Evolutionary conservation across 2,797 vertebrate genomes (phyloP).

Genomic region (Scyliorhinus canicula): DNA sequence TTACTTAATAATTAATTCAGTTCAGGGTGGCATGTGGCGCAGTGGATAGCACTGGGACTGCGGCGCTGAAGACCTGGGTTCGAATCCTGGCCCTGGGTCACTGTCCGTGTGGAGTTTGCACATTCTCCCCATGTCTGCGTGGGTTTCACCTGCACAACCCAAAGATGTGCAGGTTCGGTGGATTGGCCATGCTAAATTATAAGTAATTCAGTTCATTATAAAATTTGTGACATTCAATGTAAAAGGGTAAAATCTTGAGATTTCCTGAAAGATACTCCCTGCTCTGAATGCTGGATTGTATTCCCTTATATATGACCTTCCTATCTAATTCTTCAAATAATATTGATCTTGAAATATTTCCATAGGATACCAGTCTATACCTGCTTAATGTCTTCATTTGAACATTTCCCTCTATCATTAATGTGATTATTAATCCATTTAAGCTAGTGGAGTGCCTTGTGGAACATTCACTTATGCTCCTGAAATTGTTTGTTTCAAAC

Average conservation of each 20-base stretch:
- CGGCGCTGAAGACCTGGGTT: too few species aligned
- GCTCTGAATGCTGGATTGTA: neutral
- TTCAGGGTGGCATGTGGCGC: too few species aligned
- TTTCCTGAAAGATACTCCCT: neutral
- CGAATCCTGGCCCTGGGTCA: too few species aligned
- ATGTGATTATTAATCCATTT: neutral
- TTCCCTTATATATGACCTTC: neutral
- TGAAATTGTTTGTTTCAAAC: neutral
- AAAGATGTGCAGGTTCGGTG: too few species aligned
- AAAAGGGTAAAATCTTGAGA: neutral
- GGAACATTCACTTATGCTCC: neutral
- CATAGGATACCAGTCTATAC: neutral
- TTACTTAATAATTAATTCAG: too few species aligned
- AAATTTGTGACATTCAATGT: neutral
- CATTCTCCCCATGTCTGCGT: too few species aligned
- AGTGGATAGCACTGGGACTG: too few species aligned
- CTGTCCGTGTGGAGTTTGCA: too few species aligned
- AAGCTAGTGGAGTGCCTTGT: neutral
- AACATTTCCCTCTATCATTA: neutral
- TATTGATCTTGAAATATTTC: neutral
- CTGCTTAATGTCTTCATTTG: neutral
- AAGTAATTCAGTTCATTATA: neutral
- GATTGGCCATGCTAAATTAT: too few species aligned
- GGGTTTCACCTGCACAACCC: too few species aligned
- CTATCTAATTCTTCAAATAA: neutral